Evolutionary conservation across 1,140 invertebrate species (phyloP).

Genomic region (Wiebesia pumilae): DNA sequence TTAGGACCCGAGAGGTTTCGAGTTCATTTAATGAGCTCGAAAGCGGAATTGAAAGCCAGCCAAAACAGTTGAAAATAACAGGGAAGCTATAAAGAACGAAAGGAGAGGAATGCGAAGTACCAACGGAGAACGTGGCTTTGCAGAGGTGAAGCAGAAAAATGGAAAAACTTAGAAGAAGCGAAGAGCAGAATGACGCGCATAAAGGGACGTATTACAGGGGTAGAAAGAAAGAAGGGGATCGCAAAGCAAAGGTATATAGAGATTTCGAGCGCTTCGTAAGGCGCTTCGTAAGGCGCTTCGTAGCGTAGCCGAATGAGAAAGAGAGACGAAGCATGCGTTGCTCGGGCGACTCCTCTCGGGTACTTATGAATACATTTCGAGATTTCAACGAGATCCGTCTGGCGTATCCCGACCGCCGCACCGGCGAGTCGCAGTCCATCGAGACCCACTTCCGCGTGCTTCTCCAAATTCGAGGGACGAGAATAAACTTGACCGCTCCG

Average conservation of each 20-base stretch:
- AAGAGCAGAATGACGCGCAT: not conserved
- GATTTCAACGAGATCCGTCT: conserved; percentile 7
- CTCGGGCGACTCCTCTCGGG: conserved; percentile 32
- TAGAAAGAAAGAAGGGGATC: not conserved
- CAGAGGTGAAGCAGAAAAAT: not conserved
- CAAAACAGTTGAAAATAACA: not conserved
- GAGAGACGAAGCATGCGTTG: conserved; percentile 27
- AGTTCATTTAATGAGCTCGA: not conserved
- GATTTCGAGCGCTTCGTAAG: not conserved
- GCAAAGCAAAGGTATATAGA: not conserved
- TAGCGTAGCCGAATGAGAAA: conserved; percentile 33
- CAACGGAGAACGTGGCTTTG: not conserved
- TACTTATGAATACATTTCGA: conserved; percentile 59
- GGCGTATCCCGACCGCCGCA: not conserved
- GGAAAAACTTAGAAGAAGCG: not conserved
- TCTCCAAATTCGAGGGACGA: conserved; percentile 2
- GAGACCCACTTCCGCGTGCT: conserved; percentile 21
- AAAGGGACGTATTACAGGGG: not conserved
- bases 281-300: too few relatives aligned
- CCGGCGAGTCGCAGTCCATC: not conserved
- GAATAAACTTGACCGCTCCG: conserved; percentile 10
- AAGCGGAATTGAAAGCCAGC: not conserved
- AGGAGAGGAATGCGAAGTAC: not conserved
- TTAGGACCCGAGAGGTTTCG: not conserved
- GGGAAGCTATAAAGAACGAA: not conserved